phyloP scores from a whole-genome alignment of 2,888 invertebrate species.

The Xestia c-nigrum region DNA sequence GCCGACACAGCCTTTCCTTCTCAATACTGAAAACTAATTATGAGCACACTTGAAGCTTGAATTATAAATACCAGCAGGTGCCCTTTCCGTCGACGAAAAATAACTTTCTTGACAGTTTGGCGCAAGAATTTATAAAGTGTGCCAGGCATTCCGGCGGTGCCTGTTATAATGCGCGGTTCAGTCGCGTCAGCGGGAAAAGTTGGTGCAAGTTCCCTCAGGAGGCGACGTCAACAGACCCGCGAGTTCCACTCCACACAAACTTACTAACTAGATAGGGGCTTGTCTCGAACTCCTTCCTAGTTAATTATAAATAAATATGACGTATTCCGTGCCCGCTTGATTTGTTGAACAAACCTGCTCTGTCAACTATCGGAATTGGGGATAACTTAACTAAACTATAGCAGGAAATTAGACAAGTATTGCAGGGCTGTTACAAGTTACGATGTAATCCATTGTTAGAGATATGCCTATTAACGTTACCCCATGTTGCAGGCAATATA shows the following conservation, averaged over 20 bases:
- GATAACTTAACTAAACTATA: constrained; percentile 18
- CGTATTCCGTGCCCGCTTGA: constrained; percentile 41
- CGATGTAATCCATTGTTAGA: constrained; percentile 47
- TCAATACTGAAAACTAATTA: constrained; percentile 15
- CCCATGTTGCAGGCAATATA: constrained; percentile 41
- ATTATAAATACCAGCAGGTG: constrained; percentile 51
- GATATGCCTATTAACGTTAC: constrained; percentile 38
- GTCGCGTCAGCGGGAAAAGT: constrained; percentile 76
- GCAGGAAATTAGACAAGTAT: constrained; percentile 20
- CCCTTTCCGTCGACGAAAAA: constrained; percentile 45
- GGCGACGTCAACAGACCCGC: constrained; percentile 55
- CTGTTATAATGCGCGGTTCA: constrained; percentile 71
- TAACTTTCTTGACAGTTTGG: constrained; percentile 74
- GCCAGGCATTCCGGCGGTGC: constrained; percentile 57
- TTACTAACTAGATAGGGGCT: constrained; percentile 76
- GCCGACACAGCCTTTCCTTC: constrained; percentile 7
- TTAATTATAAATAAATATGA: constrained; percentile 64
- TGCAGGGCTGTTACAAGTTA: constrained; percentile 32
- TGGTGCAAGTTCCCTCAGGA: constrained; percentile 71
- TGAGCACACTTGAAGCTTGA: constrained; percentile 19
- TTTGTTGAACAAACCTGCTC: constrained; percentile 40
- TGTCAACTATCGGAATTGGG: constrained; percentile 53
- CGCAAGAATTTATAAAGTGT: constrained; percentile 71
- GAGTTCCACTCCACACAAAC: constrained; percentile 70
- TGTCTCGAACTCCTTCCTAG: constrained; percentile 61